Evolutionary conservation across 2,888 invertebrate genomes (phyloP).

Genomic region (Rhimphoctona megacephalus): DNA sequence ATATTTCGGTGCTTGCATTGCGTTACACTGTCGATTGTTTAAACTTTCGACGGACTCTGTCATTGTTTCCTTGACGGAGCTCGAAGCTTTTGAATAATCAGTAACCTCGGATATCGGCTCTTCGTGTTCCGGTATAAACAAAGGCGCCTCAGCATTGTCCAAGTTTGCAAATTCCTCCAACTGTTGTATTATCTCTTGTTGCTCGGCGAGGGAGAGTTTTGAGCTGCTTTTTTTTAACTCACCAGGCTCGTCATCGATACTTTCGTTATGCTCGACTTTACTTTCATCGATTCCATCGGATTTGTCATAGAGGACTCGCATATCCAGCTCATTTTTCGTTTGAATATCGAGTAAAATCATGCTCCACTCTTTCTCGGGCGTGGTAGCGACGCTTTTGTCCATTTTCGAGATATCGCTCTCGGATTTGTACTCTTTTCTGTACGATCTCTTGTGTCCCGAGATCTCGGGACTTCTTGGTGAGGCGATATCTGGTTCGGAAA

Average conservation of each 20-base stretch:
- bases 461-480: slow-evolving; percentile 73
- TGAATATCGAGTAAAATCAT: slow-evolving; percentile 80
- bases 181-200: slow-evolving; percentile 80
- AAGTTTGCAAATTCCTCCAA: slow-evolving; percentile 81
- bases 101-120: slow-evolving; percentile 40
- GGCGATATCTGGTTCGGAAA: slow-evolving; percentile 83
- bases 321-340: slow-evolving; percentile 71
- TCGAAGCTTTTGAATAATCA: slow-evolving; percentile 43
- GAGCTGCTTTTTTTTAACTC: slow-evolving; percentile 66
- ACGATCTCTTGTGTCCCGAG: slow-evolving; percentile 34
- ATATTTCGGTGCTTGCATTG: slow-evolving; percentile 64
- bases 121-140: slow-evolving; percentile 75
- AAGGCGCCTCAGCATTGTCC: slow-evolving; percentile 78
- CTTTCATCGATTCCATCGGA: neutral
- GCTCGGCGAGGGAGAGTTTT: slow-evolving; percentile 79
- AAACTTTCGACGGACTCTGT: slow-evolving; percentile 72
- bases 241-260: slow-evolving; percentile 52
- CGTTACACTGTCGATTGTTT: slow-evolving; percentile 46
- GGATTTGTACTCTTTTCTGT: slow-evolving; percentile 77
- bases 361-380: slow-evolving; percentile 78
- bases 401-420: slow-evolving; percentile 78
- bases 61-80: slow-evolving; percentile 68
- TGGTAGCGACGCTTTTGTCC: slow-evolving; percentile 75
- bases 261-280: slow-evolving; percentile 14
- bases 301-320: slow-evolving; percentile 51